Evolutionary conservation across 2,888 invertebrate genomes (phyloP).

Genomic region (Megamerina dolium): DNA sequence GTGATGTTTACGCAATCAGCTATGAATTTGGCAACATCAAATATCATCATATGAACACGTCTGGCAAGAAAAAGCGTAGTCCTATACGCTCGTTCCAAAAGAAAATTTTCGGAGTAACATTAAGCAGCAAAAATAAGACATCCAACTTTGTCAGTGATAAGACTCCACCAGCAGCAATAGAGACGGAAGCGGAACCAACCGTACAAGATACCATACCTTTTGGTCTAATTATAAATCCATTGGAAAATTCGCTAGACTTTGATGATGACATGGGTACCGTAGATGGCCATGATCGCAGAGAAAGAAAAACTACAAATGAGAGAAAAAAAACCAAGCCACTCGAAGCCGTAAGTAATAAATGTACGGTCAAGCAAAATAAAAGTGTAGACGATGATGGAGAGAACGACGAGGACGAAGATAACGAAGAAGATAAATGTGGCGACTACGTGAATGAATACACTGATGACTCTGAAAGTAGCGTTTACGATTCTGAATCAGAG

Average conservation of each 20-base stretch:
- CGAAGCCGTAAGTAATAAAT: background rate
- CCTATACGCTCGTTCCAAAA: constrained; percentile 47
- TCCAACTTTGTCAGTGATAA: constrained; percentile 48
- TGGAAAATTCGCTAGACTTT: constrained; percentile 48
- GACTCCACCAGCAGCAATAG: constrained; percentile 22
- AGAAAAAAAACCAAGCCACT: background rate
- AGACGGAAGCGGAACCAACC: constrained; percentile 16
- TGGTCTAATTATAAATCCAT: constrained; percentile 62
- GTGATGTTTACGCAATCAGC: constrained; percentile 74
- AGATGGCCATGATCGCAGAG: constrained; percentile 18
- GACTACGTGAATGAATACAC: constrained; percentile 39
- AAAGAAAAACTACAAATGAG: background rate
- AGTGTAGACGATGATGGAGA: constrained; percentile 7
- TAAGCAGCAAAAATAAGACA: constrained; percentile 48
- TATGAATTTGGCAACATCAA: constrained; percentile 73
- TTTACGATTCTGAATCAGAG: constrained; percentile 46
- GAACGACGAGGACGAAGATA: constrained; percentile 13
- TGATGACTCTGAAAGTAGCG: constrained; percentile 46
- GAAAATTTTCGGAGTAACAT: constrained; percentile 48
- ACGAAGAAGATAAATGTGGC: constrained; percentile 25
- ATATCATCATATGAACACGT: constrained; percentile 44
- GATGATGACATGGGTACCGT: constrained; percentile 41
- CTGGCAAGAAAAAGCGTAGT: constrained; percentile 43
- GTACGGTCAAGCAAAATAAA: too few relatives aligned
- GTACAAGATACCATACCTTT: constrained; percentile 43